These are phyloP conservation scores for Talpa occidentalis DNA, from an alignment of 2,113 vertebrate species.

Conservation along the genomic window DNA sequence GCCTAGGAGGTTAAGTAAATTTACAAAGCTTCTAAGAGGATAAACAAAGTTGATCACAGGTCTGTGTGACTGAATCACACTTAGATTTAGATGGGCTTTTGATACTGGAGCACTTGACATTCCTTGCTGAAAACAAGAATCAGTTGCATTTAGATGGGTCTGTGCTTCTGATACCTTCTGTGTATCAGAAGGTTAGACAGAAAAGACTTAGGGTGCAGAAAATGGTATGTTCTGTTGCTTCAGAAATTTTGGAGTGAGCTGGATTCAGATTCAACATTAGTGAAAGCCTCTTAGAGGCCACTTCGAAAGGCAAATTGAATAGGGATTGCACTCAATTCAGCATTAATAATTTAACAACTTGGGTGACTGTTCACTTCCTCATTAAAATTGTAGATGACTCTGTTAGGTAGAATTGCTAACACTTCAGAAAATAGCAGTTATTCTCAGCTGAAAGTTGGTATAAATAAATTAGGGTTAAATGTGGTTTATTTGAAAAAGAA, in stretches of 20 bases:
- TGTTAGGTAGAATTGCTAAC: not conserved
- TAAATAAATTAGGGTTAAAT: not conserved
- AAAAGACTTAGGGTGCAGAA: not conserved
- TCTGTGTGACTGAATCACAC: not conserved
- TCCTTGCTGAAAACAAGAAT: not conserved
- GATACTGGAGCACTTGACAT: not conserved
- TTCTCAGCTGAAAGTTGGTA: conserved; percentile 7
- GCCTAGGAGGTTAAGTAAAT: conserved; percentile 26
- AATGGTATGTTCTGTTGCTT: not conserved
- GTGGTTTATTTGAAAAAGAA: conserved; percentile 16
- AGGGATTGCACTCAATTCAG: not conserved
- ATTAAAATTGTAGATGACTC: conserved; percentile 57
- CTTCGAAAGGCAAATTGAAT: conserved; percentile 30
- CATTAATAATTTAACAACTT: conserved; percentile 29
- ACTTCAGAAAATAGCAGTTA: conserved; percentile 27
- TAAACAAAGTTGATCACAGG: not conserved
- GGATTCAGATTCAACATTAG: not conserved
- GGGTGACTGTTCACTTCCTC: not conserved
- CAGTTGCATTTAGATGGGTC: not conserved
- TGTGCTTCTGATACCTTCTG: not conserved
- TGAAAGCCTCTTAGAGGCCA: not conserved
- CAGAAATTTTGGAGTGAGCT: conserved; percentile 42
- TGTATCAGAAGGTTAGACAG: not conserved
- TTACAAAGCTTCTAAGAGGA: not conserved
- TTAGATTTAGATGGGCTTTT: conserved; percentile 16